Evolutionary conservation across 2,888 invertebrate genomes (phyloP).

Genomic region (Pocota personata): DNA sequence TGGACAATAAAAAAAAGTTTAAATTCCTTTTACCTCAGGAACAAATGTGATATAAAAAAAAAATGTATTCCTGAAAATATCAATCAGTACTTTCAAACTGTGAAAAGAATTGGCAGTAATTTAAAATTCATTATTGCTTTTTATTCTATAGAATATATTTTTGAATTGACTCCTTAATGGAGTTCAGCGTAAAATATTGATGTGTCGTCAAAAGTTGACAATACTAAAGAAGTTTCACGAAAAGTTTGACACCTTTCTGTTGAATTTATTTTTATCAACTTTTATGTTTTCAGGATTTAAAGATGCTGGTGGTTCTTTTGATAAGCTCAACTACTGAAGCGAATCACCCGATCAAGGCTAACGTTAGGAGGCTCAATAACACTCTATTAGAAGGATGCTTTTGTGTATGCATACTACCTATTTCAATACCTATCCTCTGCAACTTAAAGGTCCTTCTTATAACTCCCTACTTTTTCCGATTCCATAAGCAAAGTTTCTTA

Average conservation of each 20-base stretch:
- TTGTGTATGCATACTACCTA: too few relatives aligned
- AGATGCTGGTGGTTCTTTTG: too few relatives aligned
- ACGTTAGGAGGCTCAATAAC: too few relatives aligned
- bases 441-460: too few relatives aligned
- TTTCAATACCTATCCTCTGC: too few relatives aligned
- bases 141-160: neutral
- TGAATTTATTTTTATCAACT: neutral
- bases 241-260: neutral
- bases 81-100: neutral
- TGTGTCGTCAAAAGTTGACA: neutral
- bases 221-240: neutral
- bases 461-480: too few relatives aligned
- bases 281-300: too few relatives aligned
- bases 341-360: too few relatives aligned
- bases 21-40: constrained; percentile 7
- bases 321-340: too few relatives aligned
- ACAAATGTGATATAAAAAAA: neutral
- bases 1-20: constrained; percentile 9
- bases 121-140: neutral
- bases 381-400: too few relatives aligned
- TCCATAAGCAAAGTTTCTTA: too few relatives aligned
- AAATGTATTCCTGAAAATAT: constrained; percentile 3
- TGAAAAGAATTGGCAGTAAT: neutral
- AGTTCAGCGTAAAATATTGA: neutral
- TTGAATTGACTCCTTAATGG: neutral